Evolutionary conservation across 2,888 invertebrate species (phyloP).

Genomic region (Tiliacea citrago): DNA sequence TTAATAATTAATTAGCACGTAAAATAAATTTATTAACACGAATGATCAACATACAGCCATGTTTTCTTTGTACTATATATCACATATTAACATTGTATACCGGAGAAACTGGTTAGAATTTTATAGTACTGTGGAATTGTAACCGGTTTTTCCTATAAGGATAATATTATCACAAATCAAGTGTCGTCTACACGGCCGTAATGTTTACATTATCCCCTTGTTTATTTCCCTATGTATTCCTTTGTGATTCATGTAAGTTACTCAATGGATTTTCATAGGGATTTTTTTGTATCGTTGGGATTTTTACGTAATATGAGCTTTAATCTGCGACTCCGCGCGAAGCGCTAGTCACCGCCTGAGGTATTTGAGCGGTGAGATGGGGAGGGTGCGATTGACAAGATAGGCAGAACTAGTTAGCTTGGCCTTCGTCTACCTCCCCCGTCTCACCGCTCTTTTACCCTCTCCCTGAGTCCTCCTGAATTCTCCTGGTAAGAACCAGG

Average conservation of each 20-base stretch:
- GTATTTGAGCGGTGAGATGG: too few relatives aligned
- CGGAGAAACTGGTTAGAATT: background rate
- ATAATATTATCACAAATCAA: constrained; percentile 2
- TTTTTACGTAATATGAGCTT: background rate
- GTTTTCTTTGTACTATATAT: background rate
- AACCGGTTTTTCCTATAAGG: constrained; percentile 9
- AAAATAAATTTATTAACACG: too few relatives aligned
- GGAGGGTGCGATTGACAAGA: too few relatives aligned
- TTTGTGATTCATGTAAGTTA: constrained; percentile 13
- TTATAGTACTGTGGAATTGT: background rate
- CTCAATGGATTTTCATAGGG: background rate
- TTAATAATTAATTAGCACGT: too few relatives aligned
- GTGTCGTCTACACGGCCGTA: background rate
- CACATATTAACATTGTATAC: background rate
- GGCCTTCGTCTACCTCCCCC: too few relatives aligned
- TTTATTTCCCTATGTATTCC: background rate
- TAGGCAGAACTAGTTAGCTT: too few relatives aligned
- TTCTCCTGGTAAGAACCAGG: too few relatives aligned
- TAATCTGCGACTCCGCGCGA: too few relatives aligned
- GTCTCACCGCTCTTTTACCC: too few relatives aligned
- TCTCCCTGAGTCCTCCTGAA: too few relatives aligned
- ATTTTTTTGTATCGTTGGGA: background rate
- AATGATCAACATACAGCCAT: background rate
- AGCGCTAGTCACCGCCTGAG: too few relatives aligned
- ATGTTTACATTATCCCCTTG: background rate